Percentiles rank a stretch among this genome's conserved stretches.
phyloP scores from a whole-genome alignment of 2,888 invertebrate species.

The Sabellastarte sp. region DNA sequence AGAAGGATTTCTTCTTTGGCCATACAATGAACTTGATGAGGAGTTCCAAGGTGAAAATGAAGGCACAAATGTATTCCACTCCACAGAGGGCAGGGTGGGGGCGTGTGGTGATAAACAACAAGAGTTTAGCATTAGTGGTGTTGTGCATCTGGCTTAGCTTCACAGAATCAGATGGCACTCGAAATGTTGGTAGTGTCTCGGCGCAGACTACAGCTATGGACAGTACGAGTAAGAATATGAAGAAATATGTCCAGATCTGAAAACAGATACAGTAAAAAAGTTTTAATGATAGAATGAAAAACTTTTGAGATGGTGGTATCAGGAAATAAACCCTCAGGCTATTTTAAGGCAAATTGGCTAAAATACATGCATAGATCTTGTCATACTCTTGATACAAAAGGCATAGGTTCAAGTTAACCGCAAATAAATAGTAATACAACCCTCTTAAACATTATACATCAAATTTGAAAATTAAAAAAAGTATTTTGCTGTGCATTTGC shows the following conservation, averaged over 20 bases:
- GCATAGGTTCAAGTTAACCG: too few species aligned
- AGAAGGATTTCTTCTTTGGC: conserved; percentile 10
- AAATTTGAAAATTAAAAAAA: too few species aligned
- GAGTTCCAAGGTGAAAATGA: conserved; percentile 17
- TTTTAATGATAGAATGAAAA: too few species aligned
- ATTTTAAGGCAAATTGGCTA: too few species aligned
- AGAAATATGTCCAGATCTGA: conserved; percentile 14
- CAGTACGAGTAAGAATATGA: conserved; percentile 7
- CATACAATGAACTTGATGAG: conserved; percentile 11
- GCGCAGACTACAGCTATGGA: conserved; percentile 14
- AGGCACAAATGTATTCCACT: conserved; percentile 11
- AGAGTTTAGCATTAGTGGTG: neutral
- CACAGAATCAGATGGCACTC: conserved; percentile 7
- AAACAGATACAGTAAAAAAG: neutral
- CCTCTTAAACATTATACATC: too few species aligned
- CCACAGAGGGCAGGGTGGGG: conserved; percentile 2
- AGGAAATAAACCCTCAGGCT: too few species aligned
- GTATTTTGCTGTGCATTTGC: too few species aligned
- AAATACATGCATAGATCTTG: too few species aligned
- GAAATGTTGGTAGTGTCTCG: conserved; percentile 26
- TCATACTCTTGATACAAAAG: too few species aligned
- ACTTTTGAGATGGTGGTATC: too few species aligned
- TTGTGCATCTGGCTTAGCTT: neutral
- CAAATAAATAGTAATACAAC: too few species aligned
- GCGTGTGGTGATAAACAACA: neutral